Evolutionary conservation across 64 coral and sea anemone genomes (phyloP).

Genomic region (Stichodactyla helianthus): DNA sequence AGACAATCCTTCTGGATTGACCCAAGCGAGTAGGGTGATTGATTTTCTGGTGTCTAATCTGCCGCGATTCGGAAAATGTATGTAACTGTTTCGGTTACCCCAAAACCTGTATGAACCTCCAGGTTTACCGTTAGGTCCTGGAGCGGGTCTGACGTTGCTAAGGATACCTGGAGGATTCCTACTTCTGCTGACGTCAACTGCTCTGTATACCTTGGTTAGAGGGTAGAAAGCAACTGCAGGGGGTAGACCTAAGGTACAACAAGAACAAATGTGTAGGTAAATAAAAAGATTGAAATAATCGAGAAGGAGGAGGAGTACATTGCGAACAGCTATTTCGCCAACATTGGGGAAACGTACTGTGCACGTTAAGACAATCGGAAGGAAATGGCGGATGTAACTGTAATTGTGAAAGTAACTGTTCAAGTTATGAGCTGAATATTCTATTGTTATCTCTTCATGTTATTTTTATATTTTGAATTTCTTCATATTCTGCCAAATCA

Average conservation of each 20-base stretch:
- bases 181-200: conserved; percentile 46
- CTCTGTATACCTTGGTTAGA: conserved; percentile 31
- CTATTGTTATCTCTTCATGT: no score
- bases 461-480: no score
- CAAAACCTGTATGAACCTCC: conserved; percentile 51
- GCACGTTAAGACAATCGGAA: no score
- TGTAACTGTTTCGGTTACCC: conserved; percentile 59
- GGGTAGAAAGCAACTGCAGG: conserved; percentile 72
- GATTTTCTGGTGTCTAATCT: conserved; percentile 71
- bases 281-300: background rate
- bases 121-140: conserved; percentile 63
- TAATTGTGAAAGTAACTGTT: no score
- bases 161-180: conserved; percentile 68
- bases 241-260: conserved; percentile 20
- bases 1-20: conserved; percentile 47
- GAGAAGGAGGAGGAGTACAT: no score
- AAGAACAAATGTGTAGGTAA: background rate
- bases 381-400: no score
- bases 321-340: no score
- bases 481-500: no score
- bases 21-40: conserved; percentile 78
- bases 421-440: no score
- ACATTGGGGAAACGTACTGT: no score
- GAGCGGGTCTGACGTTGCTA: conserved; percentile 48
- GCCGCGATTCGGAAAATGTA: conserved; percentile 69